A percentile compares a stretch with the other conserved stretches of the same genome.
Conservation (phyloP, 1,140 invertebrate species). For the Heterodera schachtii region DNA sequence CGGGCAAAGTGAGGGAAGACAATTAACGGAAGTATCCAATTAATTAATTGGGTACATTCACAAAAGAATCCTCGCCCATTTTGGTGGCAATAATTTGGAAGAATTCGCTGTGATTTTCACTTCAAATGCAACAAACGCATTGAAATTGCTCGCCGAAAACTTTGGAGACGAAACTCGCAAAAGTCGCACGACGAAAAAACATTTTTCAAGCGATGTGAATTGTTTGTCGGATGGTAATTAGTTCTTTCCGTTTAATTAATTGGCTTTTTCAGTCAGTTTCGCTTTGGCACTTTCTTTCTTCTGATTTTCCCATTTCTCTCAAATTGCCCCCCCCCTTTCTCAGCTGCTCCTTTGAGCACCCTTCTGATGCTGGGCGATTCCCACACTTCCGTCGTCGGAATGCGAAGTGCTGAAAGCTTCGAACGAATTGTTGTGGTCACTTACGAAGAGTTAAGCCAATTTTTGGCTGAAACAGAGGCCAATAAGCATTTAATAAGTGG, state of each 20-base stretch:
- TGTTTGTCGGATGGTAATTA: slow-evolving; percentile 18
- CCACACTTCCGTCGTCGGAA: slow-evolving; percentile 90
- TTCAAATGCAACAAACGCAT: slow-evolving; percentile 79
- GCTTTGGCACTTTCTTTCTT: too few species aligned
- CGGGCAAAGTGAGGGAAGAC: slow-evolving; percentile 72
- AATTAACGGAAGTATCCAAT: too few species aligned
- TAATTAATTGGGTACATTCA: slow-evolving; percentile 50
- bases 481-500: slow-evolving; percentile 33
- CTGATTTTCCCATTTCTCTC: slow-evolving; percentile 10
- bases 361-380: slow-evolving; percentile 84
- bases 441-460: slow-evolving; percentile 51
- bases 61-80: slow-evolving; percentile 78
- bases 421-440: slow-evolving; percentile 36
- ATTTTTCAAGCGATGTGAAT: slow-evolving; percentile 61
- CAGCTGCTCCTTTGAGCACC: slow-evolving; percentile 64
- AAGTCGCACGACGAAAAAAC: slow-evolving; percentile 3
- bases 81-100: slow-evolving; percentile 76
- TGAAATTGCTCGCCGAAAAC: slow-evolving; percentile 81
- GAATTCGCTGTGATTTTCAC: slow-evolving; percentile 89
- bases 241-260: too few species aligned
- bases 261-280: too few species aligned
- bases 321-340: neutral
- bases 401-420: slow-evolving; percentile 73
- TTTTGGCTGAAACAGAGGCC: slow-evolving; percentile 55
- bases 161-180: slow-evolving; percentile 72